These are phyloP conservation scores for Corella eumyota DNA, from an alignment of 23 tunicate species.

Conservation along the genomic window DNA sequence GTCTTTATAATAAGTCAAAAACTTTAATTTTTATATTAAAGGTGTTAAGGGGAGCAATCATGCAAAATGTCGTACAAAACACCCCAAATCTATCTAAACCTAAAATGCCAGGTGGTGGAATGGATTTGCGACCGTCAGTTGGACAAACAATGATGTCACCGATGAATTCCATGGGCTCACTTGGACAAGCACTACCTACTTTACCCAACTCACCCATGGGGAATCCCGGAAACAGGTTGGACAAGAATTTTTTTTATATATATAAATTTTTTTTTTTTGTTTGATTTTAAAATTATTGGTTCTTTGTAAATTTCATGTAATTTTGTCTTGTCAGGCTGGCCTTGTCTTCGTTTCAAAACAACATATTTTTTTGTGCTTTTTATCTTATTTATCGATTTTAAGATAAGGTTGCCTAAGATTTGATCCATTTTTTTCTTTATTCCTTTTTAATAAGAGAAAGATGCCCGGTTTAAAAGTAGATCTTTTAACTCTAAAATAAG, in stretches of 20 bases:
- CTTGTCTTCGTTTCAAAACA: not conserved
- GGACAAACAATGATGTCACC: constrained; percentile 47
- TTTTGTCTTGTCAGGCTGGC: no score
- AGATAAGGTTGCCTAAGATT: no score
- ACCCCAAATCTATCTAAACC: constrained; percentile 26
- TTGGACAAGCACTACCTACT: constrained; percentile 37
- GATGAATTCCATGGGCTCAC: constrained; percentile 31
- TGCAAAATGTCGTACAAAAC: constrained; percentile 71
- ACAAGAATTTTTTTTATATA: not conserved
- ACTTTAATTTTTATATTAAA: constrained; percentile 6
- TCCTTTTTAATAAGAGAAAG: no score
- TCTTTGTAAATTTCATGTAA: no score
- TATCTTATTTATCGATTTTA: no score
- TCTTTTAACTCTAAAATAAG: no score
- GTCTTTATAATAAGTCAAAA: no score
- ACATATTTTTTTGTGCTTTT: not conserved
- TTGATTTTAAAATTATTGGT: no score
- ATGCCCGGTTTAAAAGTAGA: no score
- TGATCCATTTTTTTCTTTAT: no score
- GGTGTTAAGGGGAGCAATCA: constrained; percentile 29
- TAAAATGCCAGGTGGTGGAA: constrained; percentile 20
- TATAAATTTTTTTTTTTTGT: not conserved
- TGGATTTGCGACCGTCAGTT: constrained; percentile 22
- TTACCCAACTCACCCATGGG: constrained; percentile 6
- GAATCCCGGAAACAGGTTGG: no score